Evolutionary conservation across 2,113 vertebrate genomes (phyloP).

Genomic region (Oreochromis niloticus): DNA sequence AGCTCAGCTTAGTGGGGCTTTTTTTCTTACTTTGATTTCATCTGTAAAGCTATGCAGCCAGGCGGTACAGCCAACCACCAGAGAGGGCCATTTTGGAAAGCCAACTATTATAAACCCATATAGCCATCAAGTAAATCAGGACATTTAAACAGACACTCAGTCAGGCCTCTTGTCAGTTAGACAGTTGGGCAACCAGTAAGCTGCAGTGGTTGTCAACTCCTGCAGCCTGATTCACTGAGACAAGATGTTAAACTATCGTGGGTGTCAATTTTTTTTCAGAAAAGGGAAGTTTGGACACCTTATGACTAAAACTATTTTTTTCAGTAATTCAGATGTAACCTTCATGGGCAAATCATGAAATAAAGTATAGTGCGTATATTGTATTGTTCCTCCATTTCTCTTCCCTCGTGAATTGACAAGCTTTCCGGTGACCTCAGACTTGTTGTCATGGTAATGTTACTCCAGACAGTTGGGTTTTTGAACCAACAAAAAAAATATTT

Average conservation of each 20-base stretch:
- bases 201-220: not conserved
- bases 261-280: not conserved
- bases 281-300: not conserved
- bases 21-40: slow-evolving; percentile 18
- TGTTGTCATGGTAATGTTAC: not conserved
- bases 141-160: not conserved
- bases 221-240: not conserved
- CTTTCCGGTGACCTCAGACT: not conserved
- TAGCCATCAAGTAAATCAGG: slow-evolving; percentile 4
- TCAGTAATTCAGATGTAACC: not conserved
- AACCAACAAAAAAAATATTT: not conserved
- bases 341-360: not conserved
- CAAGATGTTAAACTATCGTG: not conserved
- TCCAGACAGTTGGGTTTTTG: not conserved
- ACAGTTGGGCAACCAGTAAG: not conserved
- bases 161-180: not conserved
- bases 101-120: not conserved
- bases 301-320: not conserved
- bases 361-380: not conserved
- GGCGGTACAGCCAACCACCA: not conserved
- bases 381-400: not conserved
- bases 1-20: slow-evolving; percentile 6
- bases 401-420: not conserved
- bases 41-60: slow-evolving; percentile 23
- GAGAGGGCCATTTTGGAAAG: not conserved